phyloP scores from a whole-genome alignment of 2,113 vertebrate genomes.

The Pteropus alecto region DNA sequence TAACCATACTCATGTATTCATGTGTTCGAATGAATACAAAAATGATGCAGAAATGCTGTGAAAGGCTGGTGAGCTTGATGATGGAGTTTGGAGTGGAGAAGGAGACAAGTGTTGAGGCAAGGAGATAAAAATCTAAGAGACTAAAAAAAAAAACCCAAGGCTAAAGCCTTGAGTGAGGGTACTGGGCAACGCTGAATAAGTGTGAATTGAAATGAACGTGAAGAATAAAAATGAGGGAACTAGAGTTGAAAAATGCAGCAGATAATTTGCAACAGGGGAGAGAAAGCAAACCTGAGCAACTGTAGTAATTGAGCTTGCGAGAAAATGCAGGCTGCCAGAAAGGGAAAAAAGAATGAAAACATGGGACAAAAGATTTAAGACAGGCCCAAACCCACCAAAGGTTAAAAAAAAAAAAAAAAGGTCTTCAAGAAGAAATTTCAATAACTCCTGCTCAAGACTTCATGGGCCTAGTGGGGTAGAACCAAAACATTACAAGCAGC shows the following conservation, averaged over 20 bases:
- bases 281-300: not conserved
- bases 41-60: not conserved
- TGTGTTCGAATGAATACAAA: not conserved
- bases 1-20: not conserved
- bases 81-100: too few relatives aligned
- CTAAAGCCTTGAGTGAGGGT: not conserved
- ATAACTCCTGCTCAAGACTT: not conserved
- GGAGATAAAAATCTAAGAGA: not conserved
- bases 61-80: not conserved
- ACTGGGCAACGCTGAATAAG: not conserved
- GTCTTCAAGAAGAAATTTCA: not conserved
- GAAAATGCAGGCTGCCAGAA: not conserved
- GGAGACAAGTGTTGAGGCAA: not conserved
- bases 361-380: not conserved
- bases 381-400: not conserved
- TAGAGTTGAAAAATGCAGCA: not conserved
- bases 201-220: not conserved
- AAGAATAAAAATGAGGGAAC: not conserved
- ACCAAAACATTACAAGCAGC: not conserved
- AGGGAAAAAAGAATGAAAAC: not conserved
- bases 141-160: not conserved
- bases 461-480: not conserved
- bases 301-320: not conserved
- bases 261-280: not conserved
- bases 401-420: not conserved